phyloP scores from a whole-genome alignment of 1,140 invertebrate genomes.

The Apis florea region DNA sequence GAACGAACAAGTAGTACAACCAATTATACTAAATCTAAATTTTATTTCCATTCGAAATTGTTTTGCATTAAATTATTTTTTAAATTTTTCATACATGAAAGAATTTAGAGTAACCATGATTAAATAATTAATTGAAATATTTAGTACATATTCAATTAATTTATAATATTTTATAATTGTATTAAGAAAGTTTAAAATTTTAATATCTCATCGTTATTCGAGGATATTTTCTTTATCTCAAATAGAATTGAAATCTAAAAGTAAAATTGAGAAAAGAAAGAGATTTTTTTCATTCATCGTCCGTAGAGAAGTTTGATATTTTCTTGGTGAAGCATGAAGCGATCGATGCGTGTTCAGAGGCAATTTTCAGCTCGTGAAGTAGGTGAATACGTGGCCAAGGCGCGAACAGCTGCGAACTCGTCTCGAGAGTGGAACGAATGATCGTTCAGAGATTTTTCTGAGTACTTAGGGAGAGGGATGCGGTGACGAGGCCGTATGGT shows the following conservation, averaged over 20 bases:
- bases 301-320: background rate
- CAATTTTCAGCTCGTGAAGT: constrained; percentile 49
- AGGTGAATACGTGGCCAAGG: constrained; percentile 42
- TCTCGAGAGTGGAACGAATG: constrained; percentile 55
- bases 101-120: background rate
- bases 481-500: constrained; percentile 10
- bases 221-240: background rate
- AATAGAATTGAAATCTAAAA: background rate
- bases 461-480: constrained; percentile 5
- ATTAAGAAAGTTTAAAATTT: no score
- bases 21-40: constrained; percentile 62
- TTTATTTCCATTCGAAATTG: constrained; percentile 28
- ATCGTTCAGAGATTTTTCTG: constrained; percentile 42
- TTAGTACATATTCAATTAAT: background rate
- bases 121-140: background rate
- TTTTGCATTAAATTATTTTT: background rate
- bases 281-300: background rate
- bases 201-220: no score
- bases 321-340: background rate
- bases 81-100: background rate
- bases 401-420: constrained; percentile 19
- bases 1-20: constrained; percentile 47
- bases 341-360: constrained; percentile 13
- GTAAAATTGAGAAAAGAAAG: background rate
- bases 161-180: background rate